Base-by-base conservation (phyloP, 2,797 vertebrate species). In the Lagorchestes hirsutus region DNA sequence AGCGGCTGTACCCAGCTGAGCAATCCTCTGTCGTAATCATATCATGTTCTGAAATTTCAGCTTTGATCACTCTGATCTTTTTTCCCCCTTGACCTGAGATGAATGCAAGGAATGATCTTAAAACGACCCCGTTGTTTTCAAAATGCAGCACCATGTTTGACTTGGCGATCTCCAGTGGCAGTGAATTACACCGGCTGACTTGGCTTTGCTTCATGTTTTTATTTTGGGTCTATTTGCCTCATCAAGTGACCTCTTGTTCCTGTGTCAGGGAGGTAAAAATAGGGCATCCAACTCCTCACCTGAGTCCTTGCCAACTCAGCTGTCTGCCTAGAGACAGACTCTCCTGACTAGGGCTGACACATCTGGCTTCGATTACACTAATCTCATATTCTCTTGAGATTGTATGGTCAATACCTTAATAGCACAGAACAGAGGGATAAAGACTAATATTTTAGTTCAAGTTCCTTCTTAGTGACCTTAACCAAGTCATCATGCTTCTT, bases 21-120 rank as follows among this genome's bases (percentile, higher is more conserved):
- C 5, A n/a, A 95, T 58, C 96, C 74, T 92, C 93, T 91, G n/a
- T 93, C 92, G 54, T 97, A 97, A 98, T 98, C 97, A 98, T 97
- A 98, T 94, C 97, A 92, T 98, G 97, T 98, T 97, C 98, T 98
- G 98, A 98, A 98, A 97, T 96, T 95, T 97, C 97, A 98, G 97
- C 97, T 91, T 92, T 52, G 87, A 95, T 94, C 67, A 92, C 93
- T 95, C 93, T 94, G 94, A 59, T 95, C 97, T 96, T 96, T 98
- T 95, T 98, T 97, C 97, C 97, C 97, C 55, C 87, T 31, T 98
- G 98, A 98, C 98, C 98, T 95, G 94, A 55, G 91, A 94, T 90
- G 95, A 97, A 98, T 95, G 96, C 95, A 92, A 97, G 94, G 95
- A 96, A 97, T 97, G 96, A 95, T 93, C 95, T 97, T 94, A 58